Conservation (phyloP, 2,888 invertebrate genomes). For the Leucoma salicis region DNA sequence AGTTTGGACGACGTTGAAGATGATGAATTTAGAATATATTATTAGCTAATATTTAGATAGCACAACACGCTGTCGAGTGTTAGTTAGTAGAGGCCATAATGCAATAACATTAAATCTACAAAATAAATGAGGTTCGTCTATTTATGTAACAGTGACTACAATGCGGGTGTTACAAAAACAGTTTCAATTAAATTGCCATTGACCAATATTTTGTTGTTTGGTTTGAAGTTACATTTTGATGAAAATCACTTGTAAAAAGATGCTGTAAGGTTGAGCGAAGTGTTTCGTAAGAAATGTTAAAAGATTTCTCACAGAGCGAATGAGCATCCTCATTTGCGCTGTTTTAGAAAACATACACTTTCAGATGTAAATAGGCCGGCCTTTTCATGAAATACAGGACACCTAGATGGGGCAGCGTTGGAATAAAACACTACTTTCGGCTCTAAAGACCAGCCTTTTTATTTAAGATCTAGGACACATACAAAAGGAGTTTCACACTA, state of each 20-base stretch:
- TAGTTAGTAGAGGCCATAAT: conserved; percentile 25
- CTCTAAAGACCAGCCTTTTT: neutral
- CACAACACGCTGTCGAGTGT: too few species aligned
- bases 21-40: too few species aligned
- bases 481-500: too few species aligned
- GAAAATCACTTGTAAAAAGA: conserved; percentile 1
- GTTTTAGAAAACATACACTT: neutral
- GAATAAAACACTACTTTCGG: neutral
- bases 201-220: conserved; percentile 23
- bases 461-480: neutral
- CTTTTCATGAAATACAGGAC: conserved; percentile 9
- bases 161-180: conserved; percentile 18
- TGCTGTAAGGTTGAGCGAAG: neutral
- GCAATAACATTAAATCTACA: conserved; percentile 12
- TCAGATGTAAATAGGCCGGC: neutral
- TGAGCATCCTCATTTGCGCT: too few species aligned
- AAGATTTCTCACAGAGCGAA: conserved; percentile 2
- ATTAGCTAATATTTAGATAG: too few species aligned
- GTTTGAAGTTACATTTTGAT: conserved; percentile 2
- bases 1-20: too few species aligned
- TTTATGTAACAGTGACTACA: conserved; percentile 17
- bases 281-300: neutral
- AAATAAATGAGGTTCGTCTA: conserved; percentile 11
- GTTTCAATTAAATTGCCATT: conserved; percentile 12
- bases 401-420: conserved; percentile 1